Conservation (phyloP, 2,888 invertebrate species). For the Hydraecia micacea region DNA sequence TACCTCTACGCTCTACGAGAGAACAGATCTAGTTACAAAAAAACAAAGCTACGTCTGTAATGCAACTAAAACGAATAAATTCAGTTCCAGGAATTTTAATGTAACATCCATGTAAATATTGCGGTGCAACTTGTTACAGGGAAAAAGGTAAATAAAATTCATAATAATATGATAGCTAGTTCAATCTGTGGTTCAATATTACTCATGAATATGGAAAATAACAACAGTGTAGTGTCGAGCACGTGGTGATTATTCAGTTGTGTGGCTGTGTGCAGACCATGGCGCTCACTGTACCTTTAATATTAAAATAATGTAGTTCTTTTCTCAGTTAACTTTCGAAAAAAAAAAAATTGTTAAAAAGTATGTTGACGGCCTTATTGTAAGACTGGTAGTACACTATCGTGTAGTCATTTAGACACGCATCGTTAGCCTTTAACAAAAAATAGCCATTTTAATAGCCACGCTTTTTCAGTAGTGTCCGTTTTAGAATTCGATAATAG, state of each 20-base stretch:
- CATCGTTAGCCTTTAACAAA: constrained; percentile 52
- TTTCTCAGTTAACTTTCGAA: background rate
- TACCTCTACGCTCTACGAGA: constrained; percentile 31
- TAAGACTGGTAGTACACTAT: constrained; percentile 57
- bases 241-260: constrained; percentile 4
- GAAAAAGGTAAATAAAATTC: constrained; percentile 40
- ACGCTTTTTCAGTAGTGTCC: constrained; percentile 41
- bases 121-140: constrained; percentile 22
- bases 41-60: constrained; percentile 18
- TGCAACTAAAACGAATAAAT: constrained; percentile 1
- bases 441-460: constrained; percentile 38
- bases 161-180: background rate
- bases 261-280: background rate
- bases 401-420: constrained; percentile 52
- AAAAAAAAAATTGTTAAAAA: background rate
- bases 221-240: background rate
- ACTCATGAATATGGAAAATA: constrained; percentile 23
- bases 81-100: constrained; percentile 16
- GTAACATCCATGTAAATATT: constrained; percentile 24
- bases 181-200: constrained; percentile 2
- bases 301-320: too few species aligned
- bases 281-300: background rate
- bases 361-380: constrained; percentile 34
- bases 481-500: constrained; percentile 47
- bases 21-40: constrained; percentile 53